phyloP scores from a whole-genome alignment of 2,113 vertebrate genomes.

The Brachyhypopomus occidentalis region DNA sequence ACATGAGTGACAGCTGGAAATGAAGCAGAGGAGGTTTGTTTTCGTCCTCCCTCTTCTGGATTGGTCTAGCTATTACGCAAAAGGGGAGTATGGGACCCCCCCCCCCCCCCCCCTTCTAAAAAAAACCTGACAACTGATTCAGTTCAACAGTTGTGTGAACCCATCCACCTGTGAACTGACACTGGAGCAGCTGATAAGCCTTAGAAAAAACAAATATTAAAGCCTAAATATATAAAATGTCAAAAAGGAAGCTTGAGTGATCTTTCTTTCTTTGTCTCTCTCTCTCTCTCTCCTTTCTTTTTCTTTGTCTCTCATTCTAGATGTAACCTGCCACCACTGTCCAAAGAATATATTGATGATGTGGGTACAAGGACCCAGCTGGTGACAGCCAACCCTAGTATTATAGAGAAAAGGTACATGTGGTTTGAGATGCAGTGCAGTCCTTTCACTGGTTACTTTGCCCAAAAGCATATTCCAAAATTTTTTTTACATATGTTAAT shows the following conservation, averaged over 20 bases:
- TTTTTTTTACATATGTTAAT: too few species aligned
- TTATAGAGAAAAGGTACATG: constrained; percentile 91
- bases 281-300: neutral
- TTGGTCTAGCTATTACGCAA: too few species aligned
- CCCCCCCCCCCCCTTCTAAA: too few species aligned
- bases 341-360: constrained; percentile 85
- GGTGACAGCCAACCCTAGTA: constrained; percentile 97
- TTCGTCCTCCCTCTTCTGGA: too few species aligned
- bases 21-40: too few species aligned
- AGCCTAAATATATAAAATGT: too few species aligned
- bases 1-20: too few species aligned
- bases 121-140: too few species aligned
- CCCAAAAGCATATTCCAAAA: neutral
- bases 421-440: neutral
- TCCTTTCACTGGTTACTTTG: neutral
- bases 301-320: constrained; percentile 65
- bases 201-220: neutral
- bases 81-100: too few species aligned
- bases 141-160: neutral
- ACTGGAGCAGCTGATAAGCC: too few species aligned
- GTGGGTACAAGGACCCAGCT: constrained; percentile 89
- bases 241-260: too few species aligned
- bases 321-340: constrained; percentile 94
- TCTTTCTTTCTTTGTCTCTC: neutral
- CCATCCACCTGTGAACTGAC: too few species aligned